Conservation (phyloP, 2,888 invertebrate species). For the Trachelus stipa region DNA sequence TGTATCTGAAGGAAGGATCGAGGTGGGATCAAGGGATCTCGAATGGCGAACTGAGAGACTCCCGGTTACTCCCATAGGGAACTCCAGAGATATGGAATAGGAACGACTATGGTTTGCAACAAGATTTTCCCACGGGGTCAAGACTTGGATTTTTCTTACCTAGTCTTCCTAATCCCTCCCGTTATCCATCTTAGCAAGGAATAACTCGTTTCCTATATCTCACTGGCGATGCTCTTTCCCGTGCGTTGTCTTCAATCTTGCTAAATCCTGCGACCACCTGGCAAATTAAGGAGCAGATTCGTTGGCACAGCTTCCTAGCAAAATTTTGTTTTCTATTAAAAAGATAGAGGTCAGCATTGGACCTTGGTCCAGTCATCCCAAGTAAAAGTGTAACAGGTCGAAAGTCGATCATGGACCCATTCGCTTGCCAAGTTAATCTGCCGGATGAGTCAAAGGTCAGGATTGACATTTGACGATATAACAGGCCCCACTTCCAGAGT, state of each 20-base stretch:
- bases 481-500: background rate
- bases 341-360: too few relatives aligned
- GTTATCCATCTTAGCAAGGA: background rate
- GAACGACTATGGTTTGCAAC: background rate
- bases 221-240: background rate
- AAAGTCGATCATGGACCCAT: background rate
- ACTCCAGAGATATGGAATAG: background rate
- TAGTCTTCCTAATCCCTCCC: background rate
- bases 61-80: background rate
- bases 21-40: slow-evolving; percentile 41
- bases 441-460: background rate
- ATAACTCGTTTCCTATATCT: background rate
- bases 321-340: too few relatives aligned
- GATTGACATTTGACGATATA: background rate
- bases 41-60: slow-evolving; percentile 16
- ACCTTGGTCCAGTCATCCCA: too few relatives aligned
- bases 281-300: too few relatives aligned
- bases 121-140: background rate
- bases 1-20: slow-evolving; percentile 54
- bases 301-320: too few relatives aligned
- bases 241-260: background rate
- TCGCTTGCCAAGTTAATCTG: background rate
- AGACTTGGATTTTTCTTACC: background rate
- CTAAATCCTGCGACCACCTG: too few relatives aligned
- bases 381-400: background rate